Evolutionary conservation across 2,888 invertebrate genomes (phyloP).

Genomic region (Ectemnius continuus): DNA sequence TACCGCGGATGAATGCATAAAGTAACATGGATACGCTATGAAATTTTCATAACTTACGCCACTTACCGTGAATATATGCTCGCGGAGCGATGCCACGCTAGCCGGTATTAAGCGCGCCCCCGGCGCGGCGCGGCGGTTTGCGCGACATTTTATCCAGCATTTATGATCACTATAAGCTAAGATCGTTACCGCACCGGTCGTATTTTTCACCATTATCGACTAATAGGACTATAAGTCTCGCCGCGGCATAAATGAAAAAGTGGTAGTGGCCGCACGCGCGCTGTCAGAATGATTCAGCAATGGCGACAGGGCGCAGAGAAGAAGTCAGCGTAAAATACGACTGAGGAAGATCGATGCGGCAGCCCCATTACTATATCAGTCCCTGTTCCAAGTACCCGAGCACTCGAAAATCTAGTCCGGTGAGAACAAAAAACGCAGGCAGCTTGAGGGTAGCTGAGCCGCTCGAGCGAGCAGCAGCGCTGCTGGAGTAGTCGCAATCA

Average conservation of each 20-base stretch:
- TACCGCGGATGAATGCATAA: constrained; percentile 49
- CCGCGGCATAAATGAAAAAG: constrained; percentile 66
- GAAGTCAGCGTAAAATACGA: not conserved
- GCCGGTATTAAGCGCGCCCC: constrained; percentile 42
- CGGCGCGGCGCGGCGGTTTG: constrained; percentile 49
- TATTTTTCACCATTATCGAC: constrained; percentile 70
- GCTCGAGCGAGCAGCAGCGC: too few species aligned
- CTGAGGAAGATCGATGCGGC: too few species aligned
- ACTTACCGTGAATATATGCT: constrained; percentile 59
- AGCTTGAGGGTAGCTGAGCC: too few species aligned
- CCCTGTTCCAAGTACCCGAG: too few species aligned
- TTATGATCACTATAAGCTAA: constrained; percentile 67
- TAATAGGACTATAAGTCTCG: constrained; percentile 67
- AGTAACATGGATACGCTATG: constrained; percentile 53
- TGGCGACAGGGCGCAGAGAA: constrained; percentile 19
- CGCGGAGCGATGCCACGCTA: constrained; percentile 35
- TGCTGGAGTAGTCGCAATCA: too few species aligned
- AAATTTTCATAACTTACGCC: constrained; percentile 66
- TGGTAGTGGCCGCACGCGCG: constrained; percentile 51
- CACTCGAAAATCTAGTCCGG: too few species aligned
- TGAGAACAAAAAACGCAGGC: too few species aligned
- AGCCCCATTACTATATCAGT: too few species aligned
- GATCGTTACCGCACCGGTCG: constrained; percentile 64
- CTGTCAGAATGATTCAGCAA: constrained; percentile 42
- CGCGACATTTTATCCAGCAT: constrained; percentile 69